Conservation (phyloP, 2,888 invertebrate species). For the Cylindroiulus punctatus region DNA sequence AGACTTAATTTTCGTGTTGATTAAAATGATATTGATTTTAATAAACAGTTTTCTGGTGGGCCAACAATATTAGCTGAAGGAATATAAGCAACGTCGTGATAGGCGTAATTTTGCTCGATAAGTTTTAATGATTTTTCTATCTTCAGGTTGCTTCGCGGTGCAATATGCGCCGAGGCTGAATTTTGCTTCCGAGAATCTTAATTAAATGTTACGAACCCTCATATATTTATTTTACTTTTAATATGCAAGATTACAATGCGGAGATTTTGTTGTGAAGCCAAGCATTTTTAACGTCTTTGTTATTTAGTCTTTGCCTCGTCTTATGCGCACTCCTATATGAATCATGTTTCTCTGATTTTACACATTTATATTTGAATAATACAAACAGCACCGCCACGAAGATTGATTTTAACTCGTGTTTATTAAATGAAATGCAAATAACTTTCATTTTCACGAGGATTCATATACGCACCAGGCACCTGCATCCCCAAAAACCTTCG, state of each 20-base stretch:
- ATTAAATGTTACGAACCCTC: conserved; percentile 38
- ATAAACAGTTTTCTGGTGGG: conserved; percentile 23
- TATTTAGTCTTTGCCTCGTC: conserved; percentile 12
- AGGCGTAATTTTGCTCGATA: conserved; percentile 38
- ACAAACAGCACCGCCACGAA: conserved; percentile 31
- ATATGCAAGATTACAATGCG: conserved; percentile 19
- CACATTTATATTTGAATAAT: conserved; percentile 34
- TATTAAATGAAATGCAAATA: conserved; percentile 42
- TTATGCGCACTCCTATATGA: not conserved
- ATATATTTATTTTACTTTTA: conserved; percentile 38
- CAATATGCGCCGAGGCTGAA: conserved; percentile 6
- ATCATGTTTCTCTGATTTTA: conserved; percentile 42
- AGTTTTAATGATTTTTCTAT: conserved; percentile 38
- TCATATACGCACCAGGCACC: not conserved
- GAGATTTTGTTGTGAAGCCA: conserved; percentile 36
- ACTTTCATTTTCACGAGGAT: conserved; percentile 5
- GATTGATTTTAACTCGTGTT: conserved; percentile 42
- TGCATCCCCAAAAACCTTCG: not conserved
- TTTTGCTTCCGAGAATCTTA: conserved; percentile 34
- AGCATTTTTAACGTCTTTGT: conserved; percentile 38
- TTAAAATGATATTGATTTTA: conserved; percentile 42
- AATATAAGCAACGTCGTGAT: not conserved
- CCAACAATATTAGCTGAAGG: conserved; percentile 3
- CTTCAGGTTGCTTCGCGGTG: conserved; percentile 20
- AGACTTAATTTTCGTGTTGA: conserved; percentile 29